phyloP scores from a whole-genome alignment of 2,888 invertebrate genomes.

The Phytoseiulus persimilis region DNA sequence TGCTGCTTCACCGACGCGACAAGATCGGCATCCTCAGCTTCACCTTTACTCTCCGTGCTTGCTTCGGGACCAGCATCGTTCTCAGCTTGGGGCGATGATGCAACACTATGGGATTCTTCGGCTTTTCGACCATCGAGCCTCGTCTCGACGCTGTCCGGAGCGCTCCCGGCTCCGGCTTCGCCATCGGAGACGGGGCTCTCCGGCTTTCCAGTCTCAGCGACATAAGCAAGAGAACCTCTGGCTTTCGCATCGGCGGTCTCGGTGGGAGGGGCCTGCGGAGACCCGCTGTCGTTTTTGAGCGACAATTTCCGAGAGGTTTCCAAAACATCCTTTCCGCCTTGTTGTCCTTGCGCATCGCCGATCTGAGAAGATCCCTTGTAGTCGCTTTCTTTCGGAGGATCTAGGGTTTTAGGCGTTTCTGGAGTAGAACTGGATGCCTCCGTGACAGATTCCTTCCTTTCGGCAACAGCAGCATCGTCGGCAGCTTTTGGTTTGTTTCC shows the following conservation, averaged over 20 bases:
- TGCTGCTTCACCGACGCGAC: constrained; percentile 11
- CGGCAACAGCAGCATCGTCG: not conserved
- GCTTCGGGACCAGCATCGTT: not conserved
- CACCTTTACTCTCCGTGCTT: not conserved
- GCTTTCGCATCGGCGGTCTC: not conserved
- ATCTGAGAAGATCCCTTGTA: not conserved
- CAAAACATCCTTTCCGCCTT: not conserved
- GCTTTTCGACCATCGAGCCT: not conserved
- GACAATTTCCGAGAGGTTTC: not conserved
- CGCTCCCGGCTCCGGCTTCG: not conserved
- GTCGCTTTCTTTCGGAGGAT: not conserved
- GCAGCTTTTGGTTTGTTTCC: not conserved
- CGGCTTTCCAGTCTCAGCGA: not conserved
- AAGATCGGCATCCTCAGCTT: not conserved
- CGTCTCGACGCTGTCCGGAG: not conserved
- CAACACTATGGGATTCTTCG: not conserved
- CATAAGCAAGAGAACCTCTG: not conserved
- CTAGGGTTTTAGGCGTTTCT: not conserved
- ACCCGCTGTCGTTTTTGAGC: not conserved
- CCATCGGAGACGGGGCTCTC: not conserved
- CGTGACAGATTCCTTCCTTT: not conserved
- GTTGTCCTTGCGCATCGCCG: not conserved
- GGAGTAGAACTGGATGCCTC: not conserved
- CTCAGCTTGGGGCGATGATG: not conserved
- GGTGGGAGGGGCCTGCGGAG: not conserved